Evolutionary conservation across 2,888 invertebrate species (phyloP), one percentile per base, ranked within the genome.

Genomic region (Cantharis flavilabris): DNA sequence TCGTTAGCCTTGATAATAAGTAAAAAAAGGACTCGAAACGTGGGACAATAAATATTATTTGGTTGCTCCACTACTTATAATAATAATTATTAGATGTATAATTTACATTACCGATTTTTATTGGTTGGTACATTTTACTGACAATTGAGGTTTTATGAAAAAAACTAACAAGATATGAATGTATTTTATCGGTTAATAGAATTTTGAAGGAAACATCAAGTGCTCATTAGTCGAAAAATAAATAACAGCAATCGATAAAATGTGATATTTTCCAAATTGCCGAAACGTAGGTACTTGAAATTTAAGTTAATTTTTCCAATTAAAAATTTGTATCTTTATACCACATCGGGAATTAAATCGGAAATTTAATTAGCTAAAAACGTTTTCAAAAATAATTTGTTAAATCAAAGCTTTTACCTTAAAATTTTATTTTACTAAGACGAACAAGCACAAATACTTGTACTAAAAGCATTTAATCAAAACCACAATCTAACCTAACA

Each of bases 401-500:
- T 9, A 49, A 49, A 49, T 49, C 49, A 49, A 49, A 49, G 49
- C 49, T 49, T 49, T 49, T 49, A 49, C 49, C 49, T 49, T 49
- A 49, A 49, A 49, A 49, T 49, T 49, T 49, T 49, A 49, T 49
- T n/a, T 49, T 49, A n/a, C 49, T n/a, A 49, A 49, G 49, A 49
- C 49, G 49, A 49, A 49, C 49, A 49, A 49, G 49, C 49, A 49
- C 49, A 49, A 49, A 49, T 49, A 49, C 49, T 49, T 49, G 26
- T 67, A 67, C 65, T 67, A 78, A 78, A 77, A 82, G 79, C 80
- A 78, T 80, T 82, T 82, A 82, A 83, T 83, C 83, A 82, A 82
- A 83, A 81, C 77, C 80, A 80, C 80, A 80, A 82, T 82, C 81
- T 82, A 75, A 82, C 81, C 79, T 49, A 82, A 82, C 80, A 82